Conservation (phyloP, 2,888 invertebrate species). For the Heliconius erato region DNA sequence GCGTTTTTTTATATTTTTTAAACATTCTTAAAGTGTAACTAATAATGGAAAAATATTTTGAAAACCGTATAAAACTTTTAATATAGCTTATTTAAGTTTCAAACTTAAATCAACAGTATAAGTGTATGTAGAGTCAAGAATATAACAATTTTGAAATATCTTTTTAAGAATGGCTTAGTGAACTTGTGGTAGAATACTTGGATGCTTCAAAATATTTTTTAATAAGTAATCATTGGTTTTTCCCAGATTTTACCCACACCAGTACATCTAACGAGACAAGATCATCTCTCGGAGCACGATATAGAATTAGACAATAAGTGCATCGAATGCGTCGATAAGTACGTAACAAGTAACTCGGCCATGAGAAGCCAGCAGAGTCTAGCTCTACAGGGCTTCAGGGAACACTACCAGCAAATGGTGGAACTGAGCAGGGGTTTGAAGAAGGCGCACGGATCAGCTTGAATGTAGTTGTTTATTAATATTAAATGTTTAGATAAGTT, state of each 20-base stretch:
- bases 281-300: slow-evolving; percentile 83
- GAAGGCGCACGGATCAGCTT: slow-evolving; percentile 87
- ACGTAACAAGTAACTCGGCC: slow-evolving; percentile 86
- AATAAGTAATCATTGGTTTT: background rate
- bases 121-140: too few relatives aligned
- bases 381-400: slow-evolving; percentile 90
- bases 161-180: too few relatives aligned
- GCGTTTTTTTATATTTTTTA: too few relatives aligned
- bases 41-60: too few relatives aligned
- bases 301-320: slow-evolving; percentile 85
- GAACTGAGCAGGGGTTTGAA: slow-evolving; percentile 87
- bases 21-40: too few relatives aligned
- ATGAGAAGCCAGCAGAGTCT: slow-evolving; percentile 89
- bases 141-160: too few relatives aligned
- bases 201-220: too few relatives aligned
- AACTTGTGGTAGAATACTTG: too few relatives aligned
- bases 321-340: slow-evolving; percentile 86
- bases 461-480: slow-evolving; percentile 57
- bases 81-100: too few relatives aligned
- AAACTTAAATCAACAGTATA: too few relatives aligned
- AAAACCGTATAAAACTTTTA: too few relatives aligned
- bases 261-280: slow-evolving; percentile 73
- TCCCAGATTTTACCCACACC: slow-evolving; percentile 78
- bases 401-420: slow-evolving; percentile 86
- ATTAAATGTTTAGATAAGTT: slow-evolving; percentile 58